Base-by-base conservation (phyloP, 2,888 invertebrate genomes). In the Steromphala cineraria region DNA sequence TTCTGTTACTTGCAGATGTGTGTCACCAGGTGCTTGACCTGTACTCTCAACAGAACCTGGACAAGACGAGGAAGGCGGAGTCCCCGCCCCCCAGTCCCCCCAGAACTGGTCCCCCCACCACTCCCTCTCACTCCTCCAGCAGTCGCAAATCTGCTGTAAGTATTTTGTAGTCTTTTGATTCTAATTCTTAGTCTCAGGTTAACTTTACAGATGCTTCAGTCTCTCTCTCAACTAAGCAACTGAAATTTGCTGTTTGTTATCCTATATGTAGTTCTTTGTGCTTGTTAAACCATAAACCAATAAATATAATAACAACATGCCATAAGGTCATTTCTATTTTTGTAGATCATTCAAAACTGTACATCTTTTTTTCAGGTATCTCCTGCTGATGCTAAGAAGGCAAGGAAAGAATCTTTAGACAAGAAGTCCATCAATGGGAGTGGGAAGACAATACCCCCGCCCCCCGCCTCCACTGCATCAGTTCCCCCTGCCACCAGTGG, bases 1-100 rank as follows among this genome's bases (percentile, higher is more conserved):
- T 17, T 82, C 7, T 80, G 52, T 82, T 79, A 78, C 67, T 92
- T 93, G 31, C 92, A 95, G 98, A 98, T 94, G 98, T 99, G 87
- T 99, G 99, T 90, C 99, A 99, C 94, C 98, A 96, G 94, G 96
- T 96, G 15, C 93, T 99, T 84, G 99, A 99, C 94, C 94, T 99
- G 82, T 99, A 99, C 94, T 97, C 97, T 7, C 85, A 87, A 74
- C 82, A 86, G 53, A 86, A 84, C 46, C 83, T 82, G n/a, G 80
- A 80, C 8, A 31, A 76, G 28, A 76, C 75, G 8, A 67, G 24
- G 21, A 79, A 81, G 24, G 87, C 85, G 17, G 87, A 90, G 62
- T 87, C 91, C n/a, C 87, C 90, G 28, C 87, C 91, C 53, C 81
- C 86, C 46, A 85, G 87, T 21, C 86, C 88, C 8, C 82, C 85